Evolutionary conservation across 2,888 invertebrate genomes (phyloP).

Genomic region (Cheilosia impressa): DNA sequence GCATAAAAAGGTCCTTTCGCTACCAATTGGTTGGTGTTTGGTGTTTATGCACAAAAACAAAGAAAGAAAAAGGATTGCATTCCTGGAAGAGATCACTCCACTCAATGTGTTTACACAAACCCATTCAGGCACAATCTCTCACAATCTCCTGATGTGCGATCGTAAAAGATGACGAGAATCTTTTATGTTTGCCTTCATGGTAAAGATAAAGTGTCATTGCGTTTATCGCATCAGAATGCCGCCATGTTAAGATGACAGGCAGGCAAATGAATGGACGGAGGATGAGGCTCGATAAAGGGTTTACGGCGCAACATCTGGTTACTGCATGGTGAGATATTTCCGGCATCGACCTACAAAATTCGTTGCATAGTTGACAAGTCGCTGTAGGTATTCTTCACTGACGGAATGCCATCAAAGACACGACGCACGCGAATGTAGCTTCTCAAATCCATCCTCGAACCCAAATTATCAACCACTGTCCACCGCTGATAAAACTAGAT

Average conservation of each 20-base stretch:
- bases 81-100: constrained; percentile 41
- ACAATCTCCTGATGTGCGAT: constrained; percentile 8
- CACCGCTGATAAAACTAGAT: constrained; percentile 55
- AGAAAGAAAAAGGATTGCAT: constrained; percentile 7
- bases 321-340: constrained; percentile 55
- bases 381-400: neutral
- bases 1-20: constrained; percentile 65
- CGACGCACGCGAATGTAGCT: constrained; percentile 44
- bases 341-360: neutral
- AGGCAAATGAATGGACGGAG: constrained; percentile 12
- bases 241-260: constrained; percentile 18
- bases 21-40: constrained; percentile 39
- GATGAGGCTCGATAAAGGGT: constrained; percentile 55
- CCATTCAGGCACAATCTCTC: constrained; percentile 6
- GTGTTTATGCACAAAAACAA: constrained; percentile 10
- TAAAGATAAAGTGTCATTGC: constrained; percentile 62
- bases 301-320: constrained; percentile 59
- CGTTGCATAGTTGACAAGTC: constrained; percentile 16
- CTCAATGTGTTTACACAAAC: constrained; percentile 40
- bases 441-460: constrained; percentile 34
- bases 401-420: constrained; percentile 43
- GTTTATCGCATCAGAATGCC: constrained; percentile 41
- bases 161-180: constrained; percentile 28
- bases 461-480: constrained; percentile 55
- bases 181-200: constrained; percentile 19